phyloP scores from a whole-genome alignment of 37 sponge, comb jelly and placozoan species.

The Halisarca cf. caerulea region DNA sequence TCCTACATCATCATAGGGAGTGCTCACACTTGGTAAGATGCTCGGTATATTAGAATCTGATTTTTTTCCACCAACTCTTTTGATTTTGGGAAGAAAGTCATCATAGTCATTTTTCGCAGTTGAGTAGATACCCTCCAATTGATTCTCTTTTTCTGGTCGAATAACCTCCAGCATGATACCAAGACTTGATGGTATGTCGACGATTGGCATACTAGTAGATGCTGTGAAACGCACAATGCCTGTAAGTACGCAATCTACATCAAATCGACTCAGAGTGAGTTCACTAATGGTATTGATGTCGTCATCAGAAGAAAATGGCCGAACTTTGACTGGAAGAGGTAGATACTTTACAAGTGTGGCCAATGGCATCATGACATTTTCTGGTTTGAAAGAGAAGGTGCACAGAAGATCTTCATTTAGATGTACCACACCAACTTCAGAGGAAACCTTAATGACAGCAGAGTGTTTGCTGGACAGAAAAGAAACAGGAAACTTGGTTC shows the following conservation, averaged over 20 bases:
- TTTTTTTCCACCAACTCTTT: no score
- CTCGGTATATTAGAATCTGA: no score
- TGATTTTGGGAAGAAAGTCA: no score
- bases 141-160: not conserved
- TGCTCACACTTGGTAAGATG: not conserved
- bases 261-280: not conserved
- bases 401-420: no score
- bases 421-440: no score
- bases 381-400: not conserved
- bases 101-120: not conserved
- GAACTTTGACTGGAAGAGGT: not conserved
- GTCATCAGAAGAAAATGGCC: not conserved
- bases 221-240: not conserved
- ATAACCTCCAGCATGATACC: not conserved
- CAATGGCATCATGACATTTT: not conserved
- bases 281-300: not conserved
- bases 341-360: not conserved
- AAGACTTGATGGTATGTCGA: not conserved
- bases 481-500: no score
- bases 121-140: not conserved
- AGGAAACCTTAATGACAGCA: no score
- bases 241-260: not conserved
- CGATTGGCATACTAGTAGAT: not conserved
- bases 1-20: not conserved
- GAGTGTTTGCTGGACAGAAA: no score